Base-by-base conservation (phyloP, 2,888 invertebrate species). In the Coenonympha arcania region DNA sequence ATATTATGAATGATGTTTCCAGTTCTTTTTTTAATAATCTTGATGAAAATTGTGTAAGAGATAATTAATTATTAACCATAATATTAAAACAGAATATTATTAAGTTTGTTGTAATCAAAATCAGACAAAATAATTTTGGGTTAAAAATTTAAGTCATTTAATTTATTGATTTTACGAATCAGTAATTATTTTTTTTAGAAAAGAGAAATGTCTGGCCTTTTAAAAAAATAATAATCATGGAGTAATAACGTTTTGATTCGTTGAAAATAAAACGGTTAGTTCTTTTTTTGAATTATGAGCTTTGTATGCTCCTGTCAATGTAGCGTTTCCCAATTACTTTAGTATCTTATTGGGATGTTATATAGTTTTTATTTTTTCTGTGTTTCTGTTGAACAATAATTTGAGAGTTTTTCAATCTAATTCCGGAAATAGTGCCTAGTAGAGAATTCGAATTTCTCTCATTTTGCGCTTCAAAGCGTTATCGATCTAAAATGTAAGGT, bases 111-210 rank as follows among this genome's bases (percentile, higher is more conserved):
- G 28, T 39, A 20, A 18, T n/a, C n/a, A 24, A 22, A 44, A 44
- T 48, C 5, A 19, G 20, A 28, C 3, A 4, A 18, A n/a, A 20
- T 44, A n/a, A n/a, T n/a, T n/a, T n/a, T n/a, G n/a, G n/a, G n/a
- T n/a, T n/a, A n/a, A n/a, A n/a, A n/a, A n/a, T n/a, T n/a, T n/a
- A n/a, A n/a, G n/a, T n/a, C n/a, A n/a, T n/a, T n/a, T n/a, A n/a
- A n/a, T n/a, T n/a, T n/a, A n/a, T n/a, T n/a, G 37, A 40, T 58
- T 39, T 66, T 66, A 66, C 54, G 56, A 57, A 52, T 65, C 68
- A 63, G 63, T 60, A 51, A 59, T 59, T 33, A 58, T 62, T 62
- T 64, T 53, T 56, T 57, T 57, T 57, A 61, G 57, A 52, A 47
- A 55, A 53, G 55, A 55, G 60, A 56, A 54, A 60, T 64, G 64